A percentile compares a stretch with the other conserved stretches of the same genome.
Conservation (phyloP, 2,113 vertebrate species). For the Vanacampus margaritifer region DNA sequence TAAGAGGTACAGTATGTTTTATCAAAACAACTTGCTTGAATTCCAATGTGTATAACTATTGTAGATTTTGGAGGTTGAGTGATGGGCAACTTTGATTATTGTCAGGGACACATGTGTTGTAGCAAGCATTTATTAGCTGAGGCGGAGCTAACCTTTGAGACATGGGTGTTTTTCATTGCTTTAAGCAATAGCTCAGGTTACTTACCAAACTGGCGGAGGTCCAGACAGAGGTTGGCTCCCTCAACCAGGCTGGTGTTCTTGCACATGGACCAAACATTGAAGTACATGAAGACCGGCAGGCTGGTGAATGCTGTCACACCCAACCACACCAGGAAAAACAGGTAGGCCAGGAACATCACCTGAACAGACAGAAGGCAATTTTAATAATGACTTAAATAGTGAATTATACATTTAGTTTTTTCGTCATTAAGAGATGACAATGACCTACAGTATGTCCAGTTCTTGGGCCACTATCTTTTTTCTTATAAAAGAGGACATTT, state of each 20-base stretch:
- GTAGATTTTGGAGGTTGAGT: neutral
- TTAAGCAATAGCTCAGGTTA: neutral
- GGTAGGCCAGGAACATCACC: slow-evolving; percentile 91
- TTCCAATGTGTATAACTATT: neutral
- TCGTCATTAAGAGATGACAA: neutral
- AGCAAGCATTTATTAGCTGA: neutral
- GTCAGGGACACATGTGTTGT: neutral
- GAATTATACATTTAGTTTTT: neutral
- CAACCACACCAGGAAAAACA: slow-evolving; percentile 98
- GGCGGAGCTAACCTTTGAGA: neutral
- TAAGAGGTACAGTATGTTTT: too few species aligned
- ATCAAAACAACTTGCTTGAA: neutral
- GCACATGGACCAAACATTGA: slow-evolving; percentile 97
- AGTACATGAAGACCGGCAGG: slow-evolving; percentile 97
- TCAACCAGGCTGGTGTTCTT: slow-evolving; percentile 86
- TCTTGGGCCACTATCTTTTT: too few species aligned
- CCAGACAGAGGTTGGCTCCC: slow-evolving; percentile 87
- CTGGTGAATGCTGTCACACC: slow-evolving; percentile 95
- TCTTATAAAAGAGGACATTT: too few species aligned
- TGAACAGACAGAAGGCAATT: slow-evolving; percentile 24
- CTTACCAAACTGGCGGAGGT: slow-evolving; percentile 93
- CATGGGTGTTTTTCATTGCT: neutral
- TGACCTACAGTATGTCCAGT: neutral
- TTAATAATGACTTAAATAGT: neutral
- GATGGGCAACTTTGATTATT: neutral